These are phyloP conservation scores for Heteromurus nitidus DNA, from an alignment of 2,888 invertebrate species.

Conservation along the genomic window DNA sequence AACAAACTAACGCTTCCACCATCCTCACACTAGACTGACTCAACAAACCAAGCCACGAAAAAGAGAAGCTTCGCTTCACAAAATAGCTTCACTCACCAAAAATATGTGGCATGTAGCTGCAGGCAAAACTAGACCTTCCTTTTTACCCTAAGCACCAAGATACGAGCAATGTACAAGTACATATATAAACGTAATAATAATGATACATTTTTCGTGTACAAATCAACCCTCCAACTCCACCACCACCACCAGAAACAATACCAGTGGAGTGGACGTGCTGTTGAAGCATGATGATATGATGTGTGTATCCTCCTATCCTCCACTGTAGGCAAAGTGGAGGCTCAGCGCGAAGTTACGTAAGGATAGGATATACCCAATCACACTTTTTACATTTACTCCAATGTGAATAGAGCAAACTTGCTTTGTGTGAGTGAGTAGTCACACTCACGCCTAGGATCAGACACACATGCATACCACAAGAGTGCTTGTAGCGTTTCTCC, in stretches of 20 bases:
- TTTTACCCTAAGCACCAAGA: slow-evolving; percentile 55
- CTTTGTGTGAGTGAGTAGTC: too few relatives aligned
- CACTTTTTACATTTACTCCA: too few relatives aligned
- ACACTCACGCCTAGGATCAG: too few relatives aligned
- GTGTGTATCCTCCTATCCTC: too few relatives aligned
- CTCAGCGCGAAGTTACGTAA: too few relatives aligned
- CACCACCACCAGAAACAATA: slow-evolving; percentile 49
- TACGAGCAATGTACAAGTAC: slow-evolving; percentile 13
- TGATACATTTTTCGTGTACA: not conserved
- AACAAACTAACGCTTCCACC: slow-evolving; percentile 64
- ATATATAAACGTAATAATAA: slow-evolving; percentile 28
- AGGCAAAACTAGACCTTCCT: slow-evolving; percentile 65
- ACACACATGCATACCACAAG: too few relatives aligned
- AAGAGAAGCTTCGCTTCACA: slow-evolving; percentile 62
- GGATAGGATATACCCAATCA: too few relatives aligned
- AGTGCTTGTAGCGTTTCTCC: too few relatives aligned
- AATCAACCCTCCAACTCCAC: slow-evolving; percentile 25
- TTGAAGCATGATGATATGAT: too few relatives aligned
- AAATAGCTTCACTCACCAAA: slow-evolving; percentile 60
- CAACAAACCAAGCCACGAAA: slow-evolving; percentile 57
- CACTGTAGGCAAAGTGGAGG: too few relatives aligned
- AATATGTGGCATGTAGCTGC: slow-evolving; percentile 63
- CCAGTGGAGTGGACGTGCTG: too few relatives aligned
- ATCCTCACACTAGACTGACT: slow-evolving; percentile 61
- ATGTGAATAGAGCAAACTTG: too few relatives aligned